Conservation (phyloP, 2,888 invertebrate genomes). For the Aleiodes testaceus region DNA sequence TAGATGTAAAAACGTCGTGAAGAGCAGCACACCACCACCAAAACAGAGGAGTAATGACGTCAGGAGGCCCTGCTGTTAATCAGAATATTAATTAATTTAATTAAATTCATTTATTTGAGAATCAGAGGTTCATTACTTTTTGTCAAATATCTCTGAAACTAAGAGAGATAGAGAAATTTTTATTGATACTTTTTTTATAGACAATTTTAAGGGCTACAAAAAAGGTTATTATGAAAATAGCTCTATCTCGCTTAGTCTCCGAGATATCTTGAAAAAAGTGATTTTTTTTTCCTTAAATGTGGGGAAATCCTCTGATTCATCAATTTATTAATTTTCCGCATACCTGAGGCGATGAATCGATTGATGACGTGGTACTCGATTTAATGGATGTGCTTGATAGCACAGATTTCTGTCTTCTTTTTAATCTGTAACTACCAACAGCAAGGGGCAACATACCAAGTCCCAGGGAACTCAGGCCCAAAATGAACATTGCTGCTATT, state of each 20-base stretch:
- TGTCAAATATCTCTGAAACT: too few species aligned
- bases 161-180: too few species aligned
- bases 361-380: constrained; percentile 60
- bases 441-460: constrained; percentile 77
- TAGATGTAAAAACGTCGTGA: constrained; percentile 79
- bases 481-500: constrained; percentile 76
- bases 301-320: too few species aligned
- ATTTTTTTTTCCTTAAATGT: too few species aligned
- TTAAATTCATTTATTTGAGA: neutral
- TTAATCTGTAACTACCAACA: constrained; percentile 66
- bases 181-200: too few species aligned
- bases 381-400: constrained; percentile 61
- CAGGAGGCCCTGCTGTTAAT: constrained; percentile 72
- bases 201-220: too few species aligned
- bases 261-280: too few species aligned
- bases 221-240: too few species aligned
- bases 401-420: constrained; percentile 56
- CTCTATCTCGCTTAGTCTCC: too few species aligned
- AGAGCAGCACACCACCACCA: constrained; percentile 80
- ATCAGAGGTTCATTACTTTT: too few species aligned
- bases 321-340: too few species aligned
- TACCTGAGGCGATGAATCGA: constrained; percentile 55
- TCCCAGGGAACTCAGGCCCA: constrained; percentile 76
- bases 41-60: constrained; percentile 78
- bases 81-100: neutral